These are phyloP conservation scores for Sorex maritimensis DNA, from an alignment of 2,797 vertebrate species.

Conservation along the genomic window DNA sequence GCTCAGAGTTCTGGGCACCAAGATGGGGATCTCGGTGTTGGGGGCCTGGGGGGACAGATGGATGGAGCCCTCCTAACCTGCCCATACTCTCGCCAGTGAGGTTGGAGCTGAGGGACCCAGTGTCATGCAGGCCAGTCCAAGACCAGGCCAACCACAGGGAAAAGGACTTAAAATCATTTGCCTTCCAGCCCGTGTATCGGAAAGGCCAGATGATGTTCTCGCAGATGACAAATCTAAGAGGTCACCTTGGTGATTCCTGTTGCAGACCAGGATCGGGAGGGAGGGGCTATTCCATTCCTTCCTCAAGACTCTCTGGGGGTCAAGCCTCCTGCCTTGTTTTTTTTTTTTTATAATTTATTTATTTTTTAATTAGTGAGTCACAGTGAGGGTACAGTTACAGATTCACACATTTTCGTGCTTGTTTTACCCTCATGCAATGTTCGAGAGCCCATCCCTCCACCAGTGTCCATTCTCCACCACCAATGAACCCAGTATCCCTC, in stretches of 20 bases:
- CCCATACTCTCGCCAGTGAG: neutral
- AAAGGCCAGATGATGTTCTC: neutral
- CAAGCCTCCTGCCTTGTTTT: neutral
- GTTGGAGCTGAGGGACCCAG: neutral
- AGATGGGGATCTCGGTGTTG: neutral
- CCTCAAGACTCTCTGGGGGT: slow-evolving; percentile 1
- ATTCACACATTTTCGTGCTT: too few relatives aligned
- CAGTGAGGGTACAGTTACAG: too few relatives aligned
- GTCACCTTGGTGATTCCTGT: neutral
- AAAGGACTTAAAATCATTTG: neutral
- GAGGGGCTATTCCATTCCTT: neutral
- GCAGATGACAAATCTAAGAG: neutral
- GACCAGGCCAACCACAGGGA: neutral
- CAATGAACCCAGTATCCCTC: too few relatives aligned
- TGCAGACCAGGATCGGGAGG: too few relatives aligned
- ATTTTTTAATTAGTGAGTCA: too few relatives aligned
- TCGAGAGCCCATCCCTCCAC: too few relatives aligned
- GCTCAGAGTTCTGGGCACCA: neutral
- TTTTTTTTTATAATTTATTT: neutral
- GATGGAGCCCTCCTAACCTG: too few relatives aligned
- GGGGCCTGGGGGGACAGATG: too few relatives aligned
- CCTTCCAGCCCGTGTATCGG: neutral
- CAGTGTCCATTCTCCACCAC: too few relatives aligned
- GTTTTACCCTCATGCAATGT: too few relatives aligned
- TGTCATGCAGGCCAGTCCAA: neutral